These are phyloP conservation scores for Tiphia femorata DNA, from an alignment of 2,888 invertebrate species.

Conservation along the genomic window DNA sequence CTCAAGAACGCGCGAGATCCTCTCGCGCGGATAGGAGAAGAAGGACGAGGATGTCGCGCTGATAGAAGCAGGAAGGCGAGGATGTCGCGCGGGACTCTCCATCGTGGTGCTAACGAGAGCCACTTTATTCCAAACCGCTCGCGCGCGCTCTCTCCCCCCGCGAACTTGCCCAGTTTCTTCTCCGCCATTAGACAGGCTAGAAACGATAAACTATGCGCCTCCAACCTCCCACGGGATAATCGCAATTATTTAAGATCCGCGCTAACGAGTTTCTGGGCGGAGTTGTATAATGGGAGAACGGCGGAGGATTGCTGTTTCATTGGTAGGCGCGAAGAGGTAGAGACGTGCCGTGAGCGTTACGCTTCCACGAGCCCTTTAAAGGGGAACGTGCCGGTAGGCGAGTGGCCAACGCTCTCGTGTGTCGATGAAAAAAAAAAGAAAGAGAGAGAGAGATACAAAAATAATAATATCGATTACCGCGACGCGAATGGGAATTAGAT, in stretches of 20 bases:
- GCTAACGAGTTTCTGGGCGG: background rate
- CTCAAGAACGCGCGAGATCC: background rate
- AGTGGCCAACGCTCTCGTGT: background rate
- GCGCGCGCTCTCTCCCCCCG: conserved; percentile 1
- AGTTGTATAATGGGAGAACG: background rate
- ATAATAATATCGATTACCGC: background rate
- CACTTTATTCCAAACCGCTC: conserved; percentile 34
- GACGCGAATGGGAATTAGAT: background rate
- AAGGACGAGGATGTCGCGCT: conserved; percentile 5
- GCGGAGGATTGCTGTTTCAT: too few species aligned
- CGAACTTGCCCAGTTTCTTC: conserved; percentile 15
- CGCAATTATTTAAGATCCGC: background rate
- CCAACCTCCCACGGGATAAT: too few species aligned
- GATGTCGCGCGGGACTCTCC: conserved; percentile 17
- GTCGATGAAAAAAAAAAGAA: background rate
- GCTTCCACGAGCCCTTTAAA: too few species aligned
- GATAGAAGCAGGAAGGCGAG: too few species aligned
- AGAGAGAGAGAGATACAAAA: background rate
- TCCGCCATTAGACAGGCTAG: too few species aligned
- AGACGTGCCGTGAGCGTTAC: too few species aligned
- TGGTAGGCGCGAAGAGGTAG: too few species aligned
- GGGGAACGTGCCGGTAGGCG: background rate
- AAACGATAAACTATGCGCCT: too few species aligned
- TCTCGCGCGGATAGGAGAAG: conserved; percentile 9
- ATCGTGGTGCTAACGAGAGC: conserved; percentile 33